Conservation (phyloP, 1,140 invertebrate species). For the Sarcophaga bullata region DNA sequence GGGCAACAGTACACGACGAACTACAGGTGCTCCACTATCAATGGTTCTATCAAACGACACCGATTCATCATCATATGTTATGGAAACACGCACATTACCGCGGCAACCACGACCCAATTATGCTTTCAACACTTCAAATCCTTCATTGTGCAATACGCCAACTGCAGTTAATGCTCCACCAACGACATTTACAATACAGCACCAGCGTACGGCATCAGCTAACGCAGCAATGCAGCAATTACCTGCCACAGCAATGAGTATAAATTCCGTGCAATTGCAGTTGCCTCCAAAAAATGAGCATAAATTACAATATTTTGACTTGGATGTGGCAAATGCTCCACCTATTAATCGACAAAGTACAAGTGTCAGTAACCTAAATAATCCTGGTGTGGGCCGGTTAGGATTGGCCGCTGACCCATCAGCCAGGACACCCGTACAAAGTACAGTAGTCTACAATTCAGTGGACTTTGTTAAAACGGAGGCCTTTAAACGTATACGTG, state of each 20-base stretch:
- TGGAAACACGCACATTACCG: slow-evolving; percentile 61
- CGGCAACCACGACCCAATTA: slow-evolving; percentile 52
- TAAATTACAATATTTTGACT: slow-evolving; percentile 75
- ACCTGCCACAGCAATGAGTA: background rate
- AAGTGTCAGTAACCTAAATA: slow-evolving; percentile 55
- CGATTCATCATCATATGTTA: slow-evolving; percentile 48
- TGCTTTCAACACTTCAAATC: slow-evolving; percentile 13
- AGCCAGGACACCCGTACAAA: slow-evolving; percentile 49
- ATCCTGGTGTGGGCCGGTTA: slow-evolving; percentile 32
- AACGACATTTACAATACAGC: slow-evolving; percentile 51
- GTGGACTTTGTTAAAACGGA: slow-evolving; percentile 93
- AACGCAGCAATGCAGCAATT: slow-evolving; percentile 51
- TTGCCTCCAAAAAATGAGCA: slow-evolving; percentile 51
- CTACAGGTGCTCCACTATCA: slow-evolving; percentile 54
- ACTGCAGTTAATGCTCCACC: slow-evolving; percentile 44
- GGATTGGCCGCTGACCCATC: slow-evolving; percentile 48
- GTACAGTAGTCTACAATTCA: slow-evolving; percentile 82
- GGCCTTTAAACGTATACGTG: slow-evolving; percentile 87
- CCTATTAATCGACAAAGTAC: slow-evolving; percentile 56
- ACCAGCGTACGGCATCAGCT: slow-evolving; percentile 58
- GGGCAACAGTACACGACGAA: slow-evolving; percentile 49
- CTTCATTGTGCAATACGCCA: slow-evolving; percentile 40
- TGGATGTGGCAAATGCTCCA: slow-evolving; percentile 70
- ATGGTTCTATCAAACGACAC: slow-evolving; percentile 57
- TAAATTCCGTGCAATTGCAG: slow-evolving; percentile 9